A percentile compares a stretch with the other conserved stretches of the same genome.
These are phyloP conservation scores for Poecilia velifera DNA, from an alignment of 2,797 vertebrate species.

Conservation along the genomic window DNA sequence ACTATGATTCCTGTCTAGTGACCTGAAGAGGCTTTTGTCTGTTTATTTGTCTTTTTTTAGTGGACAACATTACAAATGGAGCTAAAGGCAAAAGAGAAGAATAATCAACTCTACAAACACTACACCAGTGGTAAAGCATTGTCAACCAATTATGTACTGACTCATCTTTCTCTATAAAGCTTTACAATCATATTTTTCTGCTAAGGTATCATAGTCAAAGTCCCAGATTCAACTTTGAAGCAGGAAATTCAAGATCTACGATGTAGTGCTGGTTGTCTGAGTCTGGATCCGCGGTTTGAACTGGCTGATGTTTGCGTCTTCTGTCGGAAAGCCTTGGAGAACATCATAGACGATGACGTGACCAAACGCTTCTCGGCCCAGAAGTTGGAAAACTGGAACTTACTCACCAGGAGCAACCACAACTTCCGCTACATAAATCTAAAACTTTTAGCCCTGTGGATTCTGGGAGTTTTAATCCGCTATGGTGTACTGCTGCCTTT, in stretches of 20 bases:
- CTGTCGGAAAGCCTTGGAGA: slow-evolving; percentile 90
- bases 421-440: slow-evolving; percentile 91
- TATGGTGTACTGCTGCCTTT: slow-evolving; percentile 92
- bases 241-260: slow-evolving; percentile 89
- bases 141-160: neutral
- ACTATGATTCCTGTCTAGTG: slow-evolving; percentile 4
- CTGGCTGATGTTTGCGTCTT: slow-evolving; percentile 92
- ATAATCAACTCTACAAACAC: slow-evolving; percentile 88
- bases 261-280: slow-evolving; percentile 75
- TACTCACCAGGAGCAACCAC: slow-evolving; percentile 92
- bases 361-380: slow-evolving; percentile 92
- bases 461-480: slow-evolving; percentile 87
- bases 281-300: slow-evolving; percentile 82
- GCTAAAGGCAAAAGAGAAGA: slow-evolving; percentile 90
- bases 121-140: slow-evolving; percentile 84
- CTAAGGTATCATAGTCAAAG: slow-evolving; percentile 91
- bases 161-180: neutral
- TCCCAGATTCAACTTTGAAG: slow-evolving; percentile 84
- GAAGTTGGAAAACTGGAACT: slow-evolving; percentile 93
- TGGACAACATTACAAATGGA: slow-evolving; percentile 91
- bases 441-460: slow-evolving; percentile 89
- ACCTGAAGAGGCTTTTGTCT: neutral
- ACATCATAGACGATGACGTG: slow-evolving; percentile 95
- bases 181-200: neutral
- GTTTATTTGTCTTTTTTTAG: slow-evolving; percentile 68